Evolutionary conservation across 37 sponge, comb jelly and placozoan species (phyloP), one percentile per base, ranked within the genome.

Genomic region (Beroe ovata): DNA sequence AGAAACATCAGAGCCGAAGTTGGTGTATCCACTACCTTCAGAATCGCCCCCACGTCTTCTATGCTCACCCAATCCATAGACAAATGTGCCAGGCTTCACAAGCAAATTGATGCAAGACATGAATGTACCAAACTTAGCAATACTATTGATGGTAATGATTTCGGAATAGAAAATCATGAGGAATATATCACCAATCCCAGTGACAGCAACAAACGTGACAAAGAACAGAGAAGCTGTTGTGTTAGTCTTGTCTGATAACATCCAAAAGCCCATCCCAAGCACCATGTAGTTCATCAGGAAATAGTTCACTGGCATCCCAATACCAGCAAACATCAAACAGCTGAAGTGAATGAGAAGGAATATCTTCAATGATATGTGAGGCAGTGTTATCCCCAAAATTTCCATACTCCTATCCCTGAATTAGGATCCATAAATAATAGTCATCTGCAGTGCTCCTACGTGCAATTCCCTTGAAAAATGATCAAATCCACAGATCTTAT

Each of bases 1-100:
- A 1, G 84, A 77, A 1, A 77, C 84, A 77, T 77, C 84, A 6
- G 84, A 41, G 28, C 41, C 84, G 23, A 77, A 77, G 47, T 77
- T 77, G 41, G 84, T 77, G 47, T 77, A 77, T 42, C 84, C 84
- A 21, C 54, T 42, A 16, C 42, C 84, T 4, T 39, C 84, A 1
- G 36, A 14, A 16, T 37, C 84, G 8, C 84, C 84, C 8, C 26
- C 84, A 11, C 84, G 21, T 42, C 84, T 1, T 26, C 25, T 37
- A 40, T 77, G 84, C 47, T 77, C 84, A n/a, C 22, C 19, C 26
- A 11, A 77, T 1, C 54, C 84, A 40, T 77, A 77, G 8, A 77
- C 38, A 23, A 42, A 39, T 16, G 42, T 77, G 1, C 16, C 84
- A 21, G 84, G 54, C 22, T 77, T 77, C 4, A 77, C 8, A 16